phyloP scores from a whole-genome alignment of 2,113 vertebrate species.

The Dicaeum eximium region DNA sequence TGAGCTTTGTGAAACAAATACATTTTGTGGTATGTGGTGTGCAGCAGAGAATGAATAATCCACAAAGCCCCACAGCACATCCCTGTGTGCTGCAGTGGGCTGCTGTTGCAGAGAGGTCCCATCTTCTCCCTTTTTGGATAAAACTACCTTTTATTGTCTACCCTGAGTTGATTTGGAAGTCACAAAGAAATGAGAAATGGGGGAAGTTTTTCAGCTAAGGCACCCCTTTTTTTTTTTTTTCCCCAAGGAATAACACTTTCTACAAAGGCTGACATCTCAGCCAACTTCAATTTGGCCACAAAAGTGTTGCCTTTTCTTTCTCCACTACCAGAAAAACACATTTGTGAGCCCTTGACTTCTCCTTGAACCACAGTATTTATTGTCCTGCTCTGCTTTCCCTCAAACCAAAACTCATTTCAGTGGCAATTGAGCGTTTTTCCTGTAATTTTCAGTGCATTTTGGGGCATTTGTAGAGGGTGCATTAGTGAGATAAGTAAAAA shows the following conservation, averaged over 20 bases:
- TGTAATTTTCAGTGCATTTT: conserved; percentile 25
- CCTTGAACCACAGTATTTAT: conserved; percentile 8
- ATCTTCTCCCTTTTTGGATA: neutral
- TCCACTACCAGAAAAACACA: neutral
- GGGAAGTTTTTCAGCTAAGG: neutral
- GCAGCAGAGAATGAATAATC: neutral
- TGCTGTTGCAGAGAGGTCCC: neutral
- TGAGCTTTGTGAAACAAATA: neutral
- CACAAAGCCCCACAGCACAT: neutral
- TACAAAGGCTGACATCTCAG: neutral
- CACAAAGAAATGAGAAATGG: neutral
- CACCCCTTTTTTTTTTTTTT: neutral
- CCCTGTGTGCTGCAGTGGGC: neutral
- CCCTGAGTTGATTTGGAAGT: neutral
- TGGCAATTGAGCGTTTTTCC: neutral
- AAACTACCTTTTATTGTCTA: neutral
- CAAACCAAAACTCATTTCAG: neutral
- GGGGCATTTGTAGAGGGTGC: neutral
- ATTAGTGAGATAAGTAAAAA: conserved; percentile 28
- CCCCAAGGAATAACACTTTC: neutral
- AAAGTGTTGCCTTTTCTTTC: conserved; percentile 2
- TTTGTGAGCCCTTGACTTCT: conserved; percentile 27
- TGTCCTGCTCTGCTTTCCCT: conserved; percentile 9
- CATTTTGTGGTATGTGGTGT: neutral
- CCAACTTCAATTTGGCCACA: neutral